phyloP scores from a whole-genome alignment of 1,140 invertebrate species.

The Adelges cooleyi region DNA sequence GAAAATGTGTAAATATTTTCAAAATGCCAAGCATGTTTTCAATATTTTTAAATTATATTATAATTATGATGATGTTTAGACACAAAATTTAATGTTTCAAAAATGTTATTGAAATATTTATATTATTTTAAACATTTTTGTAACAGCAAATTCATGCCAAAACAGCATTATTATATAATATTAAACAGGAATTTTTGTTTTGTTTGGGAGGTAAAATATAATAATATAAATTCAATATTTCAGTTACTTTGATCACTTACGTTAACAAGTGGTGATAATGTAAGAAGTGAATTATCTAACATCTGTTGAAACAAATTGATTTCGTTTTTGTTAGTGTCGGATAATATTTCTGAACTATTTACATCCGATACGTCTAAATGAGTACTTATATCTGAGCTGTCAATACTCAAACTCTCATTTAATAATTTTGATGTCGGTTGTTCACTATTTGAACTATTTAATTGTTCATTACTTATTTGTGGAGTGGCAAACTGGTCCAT shows the following conservation, averaged over 20 bases:
- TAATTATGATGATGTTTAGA: too few relatives aligned
- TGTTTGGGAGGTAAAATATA: constrained; percentile 2
- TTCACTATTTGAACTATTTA: not conserved
- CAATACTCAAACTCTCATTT: not conserved
- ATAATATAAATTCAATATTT: too few relatives aligned
- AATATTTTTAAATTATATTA: too few relatives aligned
- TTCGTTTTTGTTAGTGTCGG: constrained; percentile 49
- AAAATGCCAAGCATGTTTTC: too few relatives aligned
- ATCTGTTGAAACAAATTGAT: constrained; percentile 52
- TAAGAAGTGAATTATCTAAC: constrained; percentile 62
- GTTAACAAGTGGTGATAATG: constrained; percentile 62
- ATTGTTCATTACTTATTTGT: constrained; percentile 31
- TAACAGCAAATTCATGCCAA: too few relatives aligned
- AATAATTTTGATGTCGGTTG: not conserved
- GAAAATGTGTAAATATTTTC: too few relatives aligned
- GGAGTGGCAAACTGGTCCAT: constrained; percentile 59
- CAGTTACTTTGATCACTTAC: not conserved
- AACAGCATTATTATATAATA: too few relatives aligned
- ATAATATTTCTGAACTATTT: constrained; percentile 30
- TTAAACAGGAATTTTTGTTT: too few relatives aligned
- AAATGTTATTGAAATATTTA: too few relatives aligned
- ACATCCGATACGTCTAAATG: not conserved
- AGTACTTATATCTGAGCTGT: not conserved
- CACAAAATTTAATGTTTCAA: too few relatives aligned
- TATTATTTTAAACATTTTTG: too few relatives aligned